These are phyloP conservation scores for Recurvirostra avosetta DNA, from an alignment of 2,113 vertebrate species.

Conservation along the genomic window DNA sequence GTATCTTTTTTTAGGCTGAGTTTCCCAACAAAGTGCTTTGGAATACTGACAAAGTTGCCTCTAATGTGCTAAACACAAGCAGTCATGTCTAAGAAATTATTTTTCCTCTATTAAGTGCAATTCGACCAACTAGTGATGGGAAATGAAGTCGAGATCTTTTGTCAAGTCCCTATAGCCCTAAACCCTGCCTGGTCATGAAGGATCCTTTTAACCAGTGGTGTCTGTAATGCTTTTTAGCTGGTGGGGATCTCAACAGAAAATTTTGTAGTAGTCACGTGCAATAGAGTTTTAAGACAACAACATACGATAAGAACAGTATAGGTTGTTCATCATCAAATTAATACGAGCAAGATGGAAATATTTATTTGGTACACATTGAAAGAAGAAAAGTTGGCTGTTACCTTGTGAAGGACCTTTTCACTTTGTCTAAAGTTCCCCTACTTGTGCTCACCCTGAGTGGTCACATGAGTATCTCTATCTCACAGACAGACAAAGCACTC, in stretches of 20 bases:
- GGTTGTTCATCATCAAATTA: background rate
- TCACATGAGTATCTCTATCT: background rate
- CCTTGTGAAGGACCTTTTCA: background rate
- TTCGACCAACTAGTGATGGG: background rate
- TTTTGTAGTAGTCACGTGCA: background rate
- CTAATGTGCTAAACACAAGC: background rate
- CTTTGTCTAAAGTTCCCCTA: background rate
- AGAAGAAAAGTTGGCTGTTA: background rate
- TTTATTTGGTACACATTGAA: background rate
- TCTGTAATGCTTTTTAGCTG: background rate
- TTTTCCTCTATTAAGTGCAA: background rate
- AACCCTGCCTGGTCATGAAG: background rate
- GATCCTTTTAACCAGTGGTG: background rate
- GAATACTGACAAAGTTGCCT: background rate
- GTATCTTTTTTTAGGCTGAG: background rate
- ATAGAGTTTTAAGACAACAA: background rate
- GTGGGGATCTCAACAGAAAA: background rate
- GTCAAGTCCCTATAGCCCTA: background rate
- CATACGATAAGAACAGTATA: background rate
- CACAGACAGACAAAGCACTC: background rate
- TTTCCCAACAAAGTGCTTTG: background rate
- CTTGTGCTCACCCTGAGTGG: background rate
- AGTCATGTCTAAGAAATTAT: background rate
- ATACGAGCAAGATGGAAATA: background rate
- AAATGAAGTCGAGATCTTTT: background rate